Percentiles rank a stretch among this genome's conserved stretches.
Evolutionary conservation across 1,140 invertebrate species (phyloP).

Genomic region (Drosophila pectinifera): DNA sequence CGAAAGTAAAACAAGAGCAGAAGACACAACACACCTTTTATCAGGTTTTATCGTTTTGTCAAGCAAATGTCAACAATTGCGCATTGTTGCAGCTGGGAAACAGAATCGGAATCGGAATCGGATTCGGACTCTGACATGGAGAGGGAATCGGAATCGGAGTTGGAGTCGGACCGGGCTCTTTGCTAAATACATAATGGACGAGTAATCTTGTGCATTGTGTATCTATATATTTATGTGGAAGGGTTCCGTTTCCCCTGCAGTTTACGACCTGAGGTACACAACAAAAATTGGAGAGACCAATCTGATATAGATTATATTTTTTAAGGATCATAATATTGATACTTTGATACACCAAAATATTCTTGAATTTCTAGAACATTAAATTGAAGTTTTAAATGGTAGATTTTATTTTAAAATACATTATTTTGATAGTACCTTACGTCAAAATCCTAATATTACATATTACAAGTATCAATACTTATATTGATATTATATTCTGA

Average conservation of each 20-base stretch:
- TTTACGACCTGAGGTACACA: conserved; percentile 12
- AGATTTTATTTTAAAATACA: too few relatives aligned
- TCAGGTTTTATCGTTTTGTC: conserved; percentile 74
- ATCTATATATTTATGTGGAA: conserved; percentile 40
- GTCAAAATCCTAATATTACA: too few relatives aligned
- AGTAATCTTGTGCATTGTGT: conserved; percentile 27
- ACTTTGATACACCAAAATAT: too few relatives aligned
- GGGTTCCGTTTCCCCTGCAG: conserved; percentile 41
- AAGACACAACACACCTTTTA: conserved; percentile 56
- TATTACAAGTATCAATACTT: too few relatives aligned
- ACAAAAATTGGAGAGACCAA: not conserved
- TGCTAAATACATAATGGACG: conserved; percentile 59
- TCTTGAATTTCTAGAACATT: too few relatives aligned
- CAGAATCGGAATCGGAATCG: conserved; percentile 10
- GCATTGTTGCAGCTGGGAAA: conserved; percentile 77
- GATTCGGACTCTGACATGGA: conserved; percentile 17
- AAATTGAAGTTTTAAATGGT: too few relatives aligned
- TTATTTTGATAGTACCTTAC: too few relatives aligned
- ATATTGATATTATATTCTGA: too few relatives aligned
- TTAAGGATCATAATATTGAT: too few relatives aligned
- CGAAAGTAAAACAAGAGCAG: conserved; percentile 65
- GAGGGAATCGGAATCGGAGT: conserved; percentile 23
- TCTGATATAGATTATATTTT: too few relatives aligned
- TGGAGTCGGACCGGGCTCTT: conserved; percentile 28
- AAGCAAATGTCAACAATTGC: conserved; percentile 81